Base-by-base conservation (phyloP, 2,888 invertebrate genomes). In the Zaprionus obscuricornis region DNA sequence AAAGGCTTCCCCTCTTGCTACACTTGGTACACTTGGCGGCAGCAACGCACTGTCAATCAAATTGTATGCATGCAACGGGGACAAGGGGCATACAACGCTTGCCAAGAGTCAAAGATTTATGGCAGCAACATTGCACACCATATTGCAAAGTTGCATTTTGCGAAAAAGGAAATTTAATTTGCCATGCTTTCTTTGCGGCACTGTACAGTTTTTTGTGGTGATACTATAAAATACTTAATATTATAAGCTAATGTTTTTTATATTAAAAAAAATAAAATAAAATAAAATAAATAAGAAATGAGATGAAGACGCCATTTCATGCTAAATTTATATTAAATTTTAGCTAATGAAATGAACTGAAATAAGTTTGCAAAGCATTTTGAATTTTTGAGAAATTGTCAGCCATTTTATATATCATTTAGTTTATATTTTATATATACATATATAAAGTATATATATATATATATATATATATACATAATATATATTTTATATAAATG, bases 301-400 rank as follows among this genome's bases (percentile, higher is more conserved):
- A n/a, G n/a, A n/a, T n/a, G n/a, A n/a, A n/a, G 33, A 81, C 77
- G 82, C 84, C 85, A 88, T 89, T 89, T 88, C 89, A 89, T 89
- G 89, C 84, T 86, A 88, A 88, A 89, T 89, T 89, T 89, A 83
- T 83, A 86, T 86, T 79, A 84, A 82, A 86, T 87, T 85, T 87
- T 79, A 75, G 78, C 69, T 76, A 74, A 74, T 74, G 73, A 77
- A 78, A 49, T 49, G 67, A 65, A 68, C 71, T 72, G 70, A 78
- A 74, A 77, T 34, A 57, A 17, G 37, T 20, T 31, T 57, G 11
- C 46, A 63, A n/a, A n/a, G n/a, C n/a, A n/a, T n/a, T n/a, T n/a
- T n/a, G n/a, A n/a, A n/a, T n/a, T n/a, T n/a, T n/a, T n/a, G n/a
- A n/a, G n/a, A n/a, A 58, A 50, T 39, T 58, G 51, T 22, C 56